Conservation (phyloP, 2,888 invertebrate genomes). For the Meiosimyza decipiens region DNA sequence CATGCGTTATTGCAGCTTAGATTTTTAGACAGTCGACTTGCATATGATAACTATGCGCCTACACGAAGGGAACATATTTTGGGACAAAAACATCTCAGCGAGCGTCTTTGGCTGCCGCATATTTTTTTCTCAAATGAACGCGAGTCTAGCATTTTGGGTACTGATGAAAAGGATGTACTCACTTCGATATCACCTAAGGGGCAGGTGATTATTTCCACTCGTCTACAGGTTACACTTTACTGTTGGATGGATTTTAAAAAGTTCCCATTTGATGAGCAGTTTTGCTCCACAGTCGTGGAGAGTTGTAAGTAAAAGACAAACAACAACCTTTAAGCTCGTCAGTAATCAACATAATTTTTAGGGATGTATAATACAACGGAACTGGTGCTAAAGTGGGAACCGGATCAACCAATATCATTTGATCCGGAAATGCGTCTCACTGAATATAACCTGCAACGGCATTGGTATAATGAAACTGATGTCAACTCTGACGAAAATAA, state of each 20-base stretch:
- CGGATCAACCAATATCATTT: constrained; percentile 56
- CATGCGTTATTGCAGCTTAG: constrained; percentile 56
- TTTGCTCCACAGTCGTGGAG: constrained; percentile 56
- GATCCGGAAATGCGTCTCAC: constrained; percentile 61
- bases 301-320: constrained; percentile 56
- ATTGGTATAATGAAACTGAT: constrained; percentile 55
- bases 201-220: constrained; percentile 56
- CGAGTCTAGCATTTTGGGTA: constrained; percentile 59
- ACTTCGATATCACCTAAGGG: constrained; percentile 60
- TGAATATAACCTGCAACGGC: constrained; percentile 56
- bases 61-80: constrained; percentile 55
- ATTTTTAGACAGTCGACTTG: constrained; percentile 56
- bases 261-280: constrained; percentile 61
- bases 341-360: constrained; percentile 35
- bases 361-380: constrained; percentile 63
- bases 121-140: constrained; percentile 61
- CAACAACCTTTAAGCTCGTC: no score
- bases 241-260: constrained; percentile 63
- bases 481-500: constrained; percentile 55
- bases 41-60: constrained; percentile 54
- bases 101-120: constrained; percentile 60
- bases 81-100: constrained; percentile 61
- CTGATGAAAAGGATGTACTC: constrained; percentile 61
- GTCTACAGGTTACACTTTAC: constrained; percentile 58
- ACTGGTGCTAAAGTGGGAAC: constrained; percentile 56